Percentiles rank a stretch among this genome's conserved stretches.
phyloP scores from a whole-genome alignment of 2,113 vertebrate species.

The Malurus cyaneus region DNA sequence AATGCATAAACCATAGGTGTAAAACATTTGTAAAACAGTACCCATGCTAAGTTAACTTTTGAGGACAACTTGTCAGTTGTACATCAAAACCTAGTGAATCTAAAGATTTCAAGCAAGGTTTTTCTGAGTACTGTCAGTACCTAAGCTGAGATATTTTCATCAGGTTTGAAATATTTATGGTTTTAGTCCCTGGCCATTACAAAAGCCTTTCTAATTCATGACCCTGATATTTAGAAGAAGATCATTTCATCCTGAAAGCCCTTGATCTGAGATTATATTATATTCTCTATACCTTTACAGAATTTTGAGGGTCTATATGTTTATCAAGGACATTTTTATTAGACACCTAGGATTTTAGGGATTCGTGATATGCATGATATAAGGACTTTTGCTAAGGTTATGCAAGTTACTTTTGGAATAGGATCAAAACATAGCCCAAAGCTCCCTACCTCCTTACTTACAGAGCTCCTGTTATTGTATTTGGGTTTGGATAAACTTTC shows the following conservation, averaged over 20 bases:
- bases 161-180: neutral
- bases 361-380: conserved; percentile 66
- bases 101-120: neutral
- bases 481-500: conserved; percentile 88
- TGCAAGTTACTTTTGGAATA: conserved; percentile 84
- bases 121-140: neutral
- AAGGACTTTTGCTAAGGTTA: conserved; percentile 76
- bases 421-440: conserved; percentile 79
- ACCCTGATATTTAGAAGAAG: conserved; percentile 19
- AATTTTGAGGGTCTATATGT: conserved; percentile 59
- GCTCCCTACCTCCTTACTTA: conserved; percentile 74
- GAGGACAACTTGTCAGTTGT: neutral
- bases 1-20: neutral
- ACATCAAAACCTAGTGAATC: neutral
- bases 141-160: neutral
- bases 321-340: conserved; percentile 75
- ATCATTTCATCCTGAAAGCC: neutral
- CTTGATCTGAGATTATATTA: conserved; percentile 45
- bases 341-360: conserved; percentile 74
- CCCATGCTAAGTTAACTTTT: neutral
- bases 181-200: neutral
- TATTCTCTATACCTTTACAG: conserved; percentile 31
- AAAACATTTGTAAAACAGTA: neutral
- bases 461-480: conserved; percentile 83
- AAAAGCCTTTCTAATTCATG: conserved; percentile 25